These are phyloP conservation scores for Epizoanthus scotinus DNA, from an alignment of 92 coral and sea anemone genomes.

Conservation along the genomic window DNA sequence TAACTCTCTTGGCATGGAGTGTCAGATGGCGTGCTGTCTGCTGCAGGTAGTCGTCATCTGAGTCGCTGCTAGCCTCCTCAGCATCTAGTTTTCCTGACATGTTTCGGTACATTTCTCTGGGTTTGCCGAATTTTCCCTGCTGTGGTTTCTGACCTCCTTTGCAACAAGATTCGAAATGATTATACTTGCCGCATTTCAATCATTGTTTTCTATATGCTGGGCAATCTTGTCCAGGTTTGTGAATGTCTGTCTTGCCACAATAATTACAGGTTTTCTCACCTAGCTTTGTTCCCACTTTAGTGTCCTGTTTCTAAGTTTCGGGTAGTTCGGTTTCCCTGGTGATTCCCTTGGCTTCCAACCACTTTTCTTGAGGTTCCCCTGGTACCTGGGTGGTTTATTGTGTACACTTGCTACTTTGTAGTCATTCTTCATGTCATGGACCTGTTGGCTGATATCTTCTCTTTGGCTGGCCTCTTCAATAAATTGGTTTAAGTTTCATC, in stretches of 20 bases:
- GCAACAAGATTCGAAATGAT: conserved; percentile 59
- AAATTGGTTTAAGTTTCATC: conserved; percentile 59
- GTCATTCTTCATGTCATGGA: conserved; percentile 60
- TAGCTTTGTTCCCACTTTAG: too few relatives aligned
- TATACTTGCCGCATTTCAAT: conserved; percentile 14
- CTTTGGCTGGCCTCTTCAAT: conserved; percentile 53
- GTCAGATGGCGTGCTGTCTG: conserved; percentile 33
- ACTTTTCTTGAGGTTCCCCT: too few relatives aligned
- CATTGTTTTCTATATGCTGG: conserved; percentile 1
- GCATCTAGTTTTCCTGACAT: conserved; percentile 41
- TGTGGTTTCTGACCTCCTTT: conserved; percentile 11
- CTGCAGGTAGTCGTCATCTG: conserved; percentile 41
- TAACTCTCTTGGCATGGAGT: conserved; percentile 40
- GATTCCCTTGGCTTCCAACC: too few relatives aligned
- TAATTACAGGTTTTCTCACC: neutral
- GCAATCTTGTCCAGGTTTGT: conserved; percentile 2
- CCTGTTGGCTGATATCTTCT: conserved; percentile 56
- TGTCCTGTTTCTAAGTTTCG: too few relatives aligned
- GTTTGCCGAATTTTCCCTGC: too few relatives aligned
- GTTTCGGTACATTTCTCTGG: neutral
- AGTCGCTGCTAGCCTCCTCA: conserved; percentile 25
- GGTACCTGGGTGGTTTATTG: too few relatives aligned
- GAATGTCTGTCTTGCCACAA: conserved; percentile 25
- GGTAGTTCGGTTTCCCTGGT: too few relatives aligned
- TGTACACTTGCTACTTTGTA: neutral